Evolutionary conservation across 2,797 vertebrate species (phyloP), one percentile per base, ranked within the genome.

Genomic region (Neostethus bicornis): DNA sequence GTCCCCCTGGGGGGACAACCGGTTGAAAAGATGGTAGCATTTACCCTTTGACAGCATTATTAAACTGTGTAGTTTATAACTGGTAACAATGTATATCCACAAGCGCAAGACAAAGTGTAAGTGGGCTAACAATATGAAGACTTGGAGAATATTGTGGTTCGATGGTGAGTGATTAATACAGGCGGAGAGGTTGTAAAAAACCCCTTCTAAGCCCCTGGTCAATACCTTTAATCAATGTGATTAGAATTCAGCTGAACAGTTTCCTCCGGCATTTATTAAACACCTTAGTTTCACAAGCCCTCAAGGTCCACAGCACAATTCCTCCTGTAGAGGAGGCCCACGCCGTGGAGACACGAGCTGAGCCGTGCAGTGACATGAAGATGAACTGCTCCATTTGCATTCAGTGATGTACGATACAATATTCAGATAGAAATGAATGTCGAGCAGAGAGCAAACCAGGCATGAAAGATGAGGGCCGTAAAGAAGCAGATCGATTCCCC

Each of bases 151-250:
- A 61, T 35, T 37, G 69, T 20, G 45, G 62, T 55, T 44, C 57
- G 45, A 61, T 23, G 54, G 44, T 5, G 28, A 52, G 79, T 83
- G 83, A 90, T 73, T 80, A 63, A 89, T 81, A 80, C 55, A 49
- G 51, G 68, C 51, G 62, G 41, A 70, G 56, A 52, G 61, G 51
- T 56, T 52, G 53, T 77, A 81, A 84, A 85, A 75, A 37, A 10
- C 25, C 51, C 60, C 41, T 47, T 20, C 62, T 45, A 73, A 77
- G 66, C 51, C 19, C n/a, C 53, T 52, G 68, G 64, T 89, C 89
- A 87, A 89, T 89, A 81, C 54, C 46, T 74, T 79, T 68, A 87
- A 89, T 89, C 84, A 86, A 87, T 88, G 73, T 80, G 77, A 89
- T 87, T 86, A 87, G 79, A 88, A 88, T 85, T 87, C 74, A 72